Percentiles rank a stretch among this genome's conserved stretches.
Conservation (phyloP, 2,797 vertebrate genomes). For the Sebastes taczanowskii region DNA sequence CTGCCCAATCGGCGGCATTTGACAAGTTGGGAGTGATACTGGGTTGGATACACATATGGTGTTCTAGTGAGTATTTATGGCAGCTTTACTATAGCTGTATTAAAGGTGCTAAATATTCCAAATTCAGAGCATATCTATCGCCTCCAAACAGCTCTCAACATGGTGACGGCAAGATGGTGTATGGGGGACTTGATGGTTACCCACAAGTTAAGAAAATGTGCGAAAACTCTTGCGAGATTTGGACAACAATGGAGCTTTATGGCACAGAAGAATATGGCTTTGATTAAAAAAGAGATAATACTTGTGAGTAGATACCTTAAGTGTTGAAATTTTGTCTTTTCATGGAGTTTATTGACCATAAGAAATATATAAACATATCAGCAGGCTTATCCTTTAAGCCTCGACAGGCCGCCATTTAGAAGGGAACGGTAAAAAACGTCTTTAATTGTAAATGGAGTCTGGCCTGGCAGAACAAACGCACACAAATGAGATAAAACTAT, state of each 20-base stretch:
- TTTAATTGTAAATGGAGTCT: not conserved
- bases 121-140: too few species aligned
- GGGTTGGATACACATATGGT: too few species aligned
- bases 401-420: not conserved
- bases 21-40: too few species aligned
- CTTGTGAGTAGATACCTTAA: not conserved
- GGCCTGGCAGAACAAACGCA: not conserved
- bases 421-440: not conserved
- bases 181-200: not conserved
- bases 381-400: not conserved
- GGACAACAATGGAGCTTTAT: not conserved
- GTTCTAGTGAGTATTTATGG: not conserved
- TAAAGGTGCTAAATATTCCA: too few species aligned
- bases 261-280: not conserved
- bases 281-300: not conserved
- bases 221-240: not conserved
- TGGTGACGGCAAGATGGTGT: not conserved
- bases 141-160: too few species aligned
- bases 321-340: not conserved
- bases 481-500: not conserved
- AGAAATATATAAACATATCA: not conserved
- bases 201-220: not conserved
- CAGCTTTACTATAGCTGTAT: not conserved
- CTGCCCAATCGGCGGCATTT: too few species aligned
- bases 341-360: not conserved